A percentile compares a stretch with the other conserved stretches of the same genome.
Conservation (phyloP, 92 coral and sea anemone species). For the Umimayanthus chanpuru region DNA sequence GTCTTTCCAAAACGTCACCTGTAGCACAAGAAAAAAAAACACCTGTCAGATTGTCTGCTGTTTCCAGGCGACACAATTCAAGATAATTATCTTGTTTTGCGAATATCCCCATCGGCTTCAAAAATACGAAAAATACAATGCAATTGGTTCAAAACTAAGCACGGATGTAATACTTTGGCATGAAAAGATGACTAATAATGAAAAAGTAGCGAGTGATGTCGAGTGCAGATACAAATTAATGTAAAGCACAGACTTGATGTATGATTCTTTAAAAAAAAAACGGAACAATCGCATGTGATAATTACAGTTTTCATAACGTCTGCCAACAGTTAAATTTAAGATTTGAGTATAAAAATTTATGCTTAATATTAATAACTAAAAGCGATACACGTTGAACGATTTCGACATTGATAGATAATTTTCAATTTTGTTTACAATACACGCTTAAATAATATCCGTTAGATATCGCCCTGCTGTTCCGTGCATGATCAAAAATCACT, state of each 20-base stretch:
- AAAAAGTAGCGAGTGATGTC: not conserved
- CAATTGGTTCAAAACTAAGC: not conserved
- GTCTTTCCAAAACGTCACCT: slow-evolving; percentile 19
- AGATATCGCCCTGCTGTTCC: not conserved
- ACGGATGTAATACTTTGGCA: not conserved
- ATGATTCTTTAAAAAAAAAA: too few species aligned
- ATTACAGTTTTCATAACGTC: too few species aligned
- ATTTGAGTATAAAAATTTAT: not conserved
- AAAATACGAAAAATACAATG: not conserved
- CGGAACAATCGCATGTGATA: not conserved
- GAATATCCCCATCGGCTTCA: not conserved
- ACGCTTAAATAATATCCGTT: slow-evolving; percentile 22
- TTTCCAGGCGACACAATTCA: slow-evolving; percentile 19
- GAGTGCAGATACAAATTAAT: not conserved
- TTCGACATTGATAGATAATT: slow-evolving; percentile 23
- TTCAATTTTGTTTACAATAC: slow-evolving; percentile 2
- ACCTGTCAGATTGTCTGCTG: slow-evolving; percentile 27
- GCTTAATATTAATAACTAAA: not conserved
- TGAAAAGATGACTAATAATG: not conserved
- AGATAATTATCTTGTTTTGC: not conserved
- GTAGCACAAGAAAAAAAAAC: not conserved
- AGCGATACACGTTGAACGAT: not conserved
- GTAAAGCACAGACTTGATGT: not conserved
- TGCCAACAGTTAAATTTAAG: not conserved
- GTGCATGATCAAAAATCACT: not conserved